Conservation (phyloP, 2,113 vertebrate species). For the Sterrhoptilus dennistouni region DNA sequence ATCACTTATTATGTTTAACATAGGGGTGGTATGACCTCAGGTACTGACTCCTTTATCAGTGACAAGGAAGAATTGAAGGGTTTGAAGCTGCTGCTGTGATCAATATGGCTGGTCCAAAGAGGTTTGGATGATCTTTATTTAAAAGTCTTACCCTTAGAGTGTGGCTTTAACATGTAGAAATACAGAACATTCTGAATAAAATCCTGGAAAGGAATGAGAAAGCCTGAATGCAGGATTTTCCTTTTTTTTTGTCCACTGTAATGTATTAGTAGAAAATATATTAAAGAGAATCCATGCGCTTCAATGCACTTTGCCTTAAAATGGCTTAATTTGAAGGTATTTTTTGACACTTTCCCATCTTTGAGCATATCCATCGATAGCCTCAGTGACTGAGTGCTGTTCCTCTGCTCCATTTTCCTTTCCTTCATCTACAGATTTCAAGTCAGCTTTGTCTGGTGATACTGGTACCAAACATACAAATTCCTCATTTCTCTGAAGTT, state of each 20-base stretch:
- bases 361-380: not conserved
- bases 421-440: not conserved
- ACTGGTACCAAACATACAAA: not conserved
- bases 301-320: not conserved
- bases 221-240: not conserved
- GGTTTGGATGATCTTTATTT: not conserved
- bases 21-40: not conserved
- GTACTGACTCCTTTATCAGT: not conserved
- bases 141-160: not conserved
- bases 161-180: not conserved
- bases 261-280: not conserved
- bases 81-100: not conserved
- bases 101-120: not conserved
- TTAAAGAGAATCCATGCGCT: not conserved
- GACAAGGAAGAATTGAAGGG: not conserved
- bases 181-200: not conserved
- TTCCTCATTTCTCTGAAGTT: not conserved
- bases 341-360: not conserved
- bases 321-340: not conserved
- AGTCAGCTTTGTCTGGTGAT: not conserved
- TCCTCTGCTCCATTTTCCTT: not conserved
- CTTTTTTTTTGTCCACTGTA: not conserved
- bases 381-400: accelerated
- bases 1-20: not conserved
- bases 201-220: not conserved